These are phyloP conservation scores for Neogobius melanostomus DNA, from an alignment of 2,113 vertebrate genomes.

Conservation along the genomic window DNA sequence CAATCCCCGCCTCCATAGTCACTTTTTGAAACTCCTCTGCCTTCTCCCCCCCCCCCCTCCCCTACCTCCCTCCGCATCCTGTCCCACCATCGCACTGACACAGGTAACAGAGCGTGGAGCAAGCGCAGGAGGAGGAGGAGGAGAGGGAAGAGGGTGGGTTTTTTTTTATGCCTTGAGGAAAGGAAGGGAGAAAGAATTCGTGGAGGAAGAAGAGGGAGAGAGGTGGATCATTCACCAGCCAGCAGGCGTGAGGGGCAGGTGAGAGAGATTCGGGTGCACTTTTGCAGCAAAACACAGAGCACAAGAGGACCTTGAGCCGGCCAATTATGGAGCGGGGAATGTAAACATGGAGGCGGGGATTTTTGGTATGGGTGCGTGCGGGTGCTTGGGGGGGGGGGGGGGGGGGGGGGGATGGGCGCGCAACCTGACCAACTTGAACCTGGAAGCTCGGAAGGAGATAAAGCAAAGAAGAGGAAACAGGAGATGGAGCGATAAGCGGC, in stretches of 20 bases:
- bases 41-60: slow-evolving; percentile 6
- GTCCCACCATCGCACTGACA: slow-evolving; percentile 23
- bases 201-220: slow-evolving; percentile 14
- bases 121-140: not conserved
- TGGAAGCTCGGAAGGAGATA: slow-evolving; percentile 36
- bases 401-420: slow-evolving; percentile 54
- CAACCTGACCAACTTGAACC: slow-evolving; percentile 70
- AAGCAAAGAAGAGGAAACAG: slow-evolving; percentile 9
- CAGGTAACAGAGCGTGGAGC: slow-evolving; percentile 45
- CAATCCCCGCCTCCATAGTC: slow-evolving; percentile 57
- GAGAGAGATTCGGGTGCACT: not conserved
- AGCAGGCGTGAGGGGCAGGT: not conserved
- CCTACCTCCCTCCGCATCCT: slow-evolving; percentile 43
- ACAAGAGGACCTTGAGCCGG: slow-evolving; percentile 62
- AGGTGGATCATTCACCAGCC: slow-evolving; percentile 58
- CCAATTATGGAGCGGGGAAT: slow-evolving; percentile 79
- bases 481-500: slow-evolving; percentile 25
- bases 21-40: slow-evolving; percentile 27
- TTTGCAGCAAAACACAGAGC: slow-evolving; percentile 38
- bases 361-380: slow-evolving; percentile 45
- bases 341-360: slow-evolving; percentile 81
- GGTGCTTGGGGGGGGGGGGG: slow-evolving; percentile 50
- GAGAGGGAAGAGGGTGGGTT: no score
- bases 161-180: slow-evolving; percentile 29
- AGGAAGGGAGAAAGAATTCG: slow-evolving; percentile 24